phyloP scores from a whole-genome alignment of 2,113 vertebrate species.

The Noturus placidus region DNA sequence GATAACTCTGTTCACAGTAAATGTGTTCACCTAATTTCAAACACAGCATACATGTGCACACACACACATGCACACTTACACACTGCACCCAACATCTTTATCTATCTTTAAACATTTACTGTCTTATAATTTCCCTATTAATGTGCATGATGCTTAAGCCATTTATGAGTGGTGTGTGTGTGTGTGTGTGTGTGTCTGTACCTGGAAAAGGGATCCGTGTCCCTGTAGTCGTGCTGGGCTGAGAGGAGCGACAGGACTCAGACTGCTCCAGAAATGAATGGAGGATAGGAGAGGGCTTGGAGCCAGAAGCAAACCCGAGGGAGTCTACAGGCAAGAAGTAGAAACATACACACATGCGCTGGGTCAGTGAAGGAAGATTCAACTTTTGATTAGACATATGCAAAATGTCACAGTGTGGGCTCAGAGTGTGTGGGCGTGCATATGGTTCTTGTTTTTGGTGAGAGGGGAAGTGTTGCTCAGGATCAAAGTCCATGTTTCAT shows the following conservation, averaged over 20 bases:
- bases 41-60: constrained; percentile 14
- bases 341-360: constrained; percentile 7
- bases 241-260: constrained; percentile 91
- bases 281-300: constrained; percentile 91
- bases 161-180: constrained; percentile 8
- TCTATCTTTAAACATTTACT: neutral
- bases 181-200: constrained; percentile 52
- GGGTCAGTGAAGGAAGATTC: constrained; percentile 14
- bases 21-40: neutral
- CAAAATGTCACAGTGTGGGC: constrained; percentile 5
- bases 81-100: neutral
- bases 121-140: neutral
- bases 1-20: neutral
- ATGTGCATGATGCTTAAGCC: neutral
- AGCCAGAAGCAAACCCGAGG: constrained; percentile 88
- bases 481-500: neutral
- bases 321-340: constrained; percentile 76
- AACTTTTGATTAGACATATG: constrained; percentile 16
- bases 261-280: constrained; percentile 96
- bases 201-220: constrained; percentile 92
- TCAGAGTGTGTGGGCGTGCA: constrained; percentile 2
- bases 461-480: constrained; percentile 18
- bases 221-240: constrained; percentile 92
- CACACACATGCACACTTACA: constrained; percentile 31
- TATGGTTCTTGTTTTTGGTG: constrained; percentile 28